Percentiles rank a stretch among this genome's conserved stretches.
Conservation (phyloP, 2,888 invertebrate species). For the Ceramica pisi region DNA sequence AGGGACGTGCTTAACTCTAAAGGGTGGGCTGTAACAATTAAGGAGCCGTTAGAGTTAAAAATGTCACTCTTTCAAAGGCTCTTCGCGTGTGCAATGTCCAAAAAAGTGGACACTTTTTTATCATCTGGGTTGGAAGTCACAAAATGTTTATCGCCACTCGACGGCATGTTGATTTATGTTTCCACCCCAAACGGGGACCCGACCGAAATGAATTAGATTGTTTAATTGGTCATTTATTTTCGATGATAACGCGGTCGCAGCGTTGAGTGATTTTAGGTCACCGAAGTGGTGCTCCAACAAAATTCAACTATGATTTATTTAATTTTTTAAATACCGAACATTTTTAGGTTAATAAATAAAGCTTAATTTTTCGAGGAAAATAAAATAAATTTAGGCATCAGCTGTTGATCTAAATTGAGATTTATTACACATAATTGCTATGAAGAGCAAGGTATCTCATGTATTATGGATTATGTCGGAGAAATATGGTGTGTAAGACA, state of each 20-base stretch:
- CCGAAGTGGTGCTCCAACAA: slow-evolving; percentile 77
- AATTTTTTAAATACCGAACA: slow-evolving; percentile 58
- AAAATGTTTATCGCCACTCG: slow-evolving; percentile 90
- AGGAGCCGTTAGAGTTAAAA: slow-evolving; percentile 87
- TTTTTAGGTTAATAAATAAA: slow-evolving; percentile 41
- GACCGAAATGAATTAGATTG: slow-evolving; percentile 88
- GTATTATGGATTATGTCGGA: slow-evolving; percentile 87
- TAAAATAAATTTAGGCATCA: slow-evolving; percentile 78
- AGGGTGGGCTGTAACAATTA: slow-evolving; percentile 88
- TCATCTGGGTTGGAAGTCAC: slow-evolving; percentile 90
- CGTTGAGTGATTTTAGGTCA: slow-evolving; percentile 80
- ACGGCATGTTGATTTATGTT: slow-evolving; percentile 89
- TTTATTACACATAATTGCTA: slow-evolving; percentile 90
- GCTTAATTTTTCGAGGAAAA: slow-evolving; percentile 42
- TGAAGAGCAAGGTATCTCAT: slow-evolving; percentile 83
- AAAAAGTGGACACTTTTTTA: slow-evolving; percentile 88
- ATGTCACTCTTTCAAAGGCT: slow-evolving; percentile 87
- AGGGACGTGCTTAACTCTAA: slow-evolving; percentile 80
- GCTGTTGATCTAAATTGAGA: slow-evolving; percentile 86
- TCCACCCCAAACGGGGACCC: slow-evolving; percentile 83
- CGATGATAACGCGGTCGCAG: slow-evolving; percentile 81
- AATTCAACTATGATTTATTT: slow-evolving; percentile 74
- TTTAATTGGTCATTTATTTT: slow-evolving; percentile 90
- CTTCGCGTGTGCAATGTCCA: slow-evolving; percentile 81
- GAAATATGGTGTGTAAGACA: slow-evolving; percentile 86